Percentiles rank a stretch among this genome's conserved stretches.
Evolutionary conservation across 2,797 vertebrate genomes (phyloP).

Genomic region (Acrossocheilus fasciatus): DNA sequence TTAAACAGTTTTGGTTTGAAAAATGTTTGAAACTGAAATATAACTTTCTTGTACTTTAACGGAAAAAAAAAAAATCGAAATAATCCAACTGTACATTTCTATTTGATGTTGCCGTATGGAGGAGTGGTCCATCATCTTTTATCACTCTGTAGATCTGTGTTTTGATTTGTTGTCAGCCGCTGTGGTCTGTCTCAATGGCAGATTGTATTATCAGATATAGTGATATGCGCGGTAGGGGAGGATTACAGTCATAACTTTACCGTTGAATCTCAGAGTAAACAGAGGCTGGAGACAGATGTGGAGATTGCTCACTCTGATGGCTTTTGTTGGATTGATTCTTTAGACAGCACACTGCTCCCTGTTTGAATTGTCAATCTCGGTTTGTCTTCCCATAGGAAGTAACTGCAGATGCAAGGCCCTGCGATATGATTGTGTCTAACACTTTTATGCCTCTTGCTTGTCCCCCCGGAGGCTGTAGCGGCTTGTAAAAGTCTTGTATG

Average conservation of each 20-base stretch:
- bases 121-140: constrained; percentile 46
- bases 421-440: constrained; percentile 46
- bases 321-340: constrained; percentile 41
- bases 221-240: constrained; percentile 67
- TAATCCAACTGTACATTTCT: constrained; percentile 52
- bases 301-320: constrained; percentile 36
- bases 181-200: constrained; percentile 58
- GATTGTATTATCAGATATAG: constrained; percentile 67
- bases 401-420: constrained; percentile 48
- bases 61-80: neutral
- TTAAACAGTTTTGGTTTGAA: constrained; percentile 51
- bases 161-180: constrained; percentile 61
- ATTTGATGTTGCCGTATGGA: constrained; percentile 56
- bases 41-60: neutral
- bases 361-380: constrained; percentile 47
- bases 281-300: constrained; percentile 40
- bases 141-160: constrained; percentile 60
- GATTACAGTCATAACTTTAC: constrained; percentile 68
- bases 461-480: constrained; percentile 25
- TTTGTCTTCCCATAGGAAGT: constrained; percentile 44
- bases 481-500: constrained; percentile 51
- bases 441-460: constrained; percentile 62
- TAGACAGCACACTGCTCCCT: neutral
- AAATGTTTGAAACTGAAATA: neutral
- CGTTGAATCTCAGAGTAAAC: constrained; percentile 57